Percentiles rank a stretch among this genome's conserved stretches.
Evolutionary conservation across 2,113 vertebrate species (phyloP).

Genomic region (Heteronetta atricapilla): DNA sequence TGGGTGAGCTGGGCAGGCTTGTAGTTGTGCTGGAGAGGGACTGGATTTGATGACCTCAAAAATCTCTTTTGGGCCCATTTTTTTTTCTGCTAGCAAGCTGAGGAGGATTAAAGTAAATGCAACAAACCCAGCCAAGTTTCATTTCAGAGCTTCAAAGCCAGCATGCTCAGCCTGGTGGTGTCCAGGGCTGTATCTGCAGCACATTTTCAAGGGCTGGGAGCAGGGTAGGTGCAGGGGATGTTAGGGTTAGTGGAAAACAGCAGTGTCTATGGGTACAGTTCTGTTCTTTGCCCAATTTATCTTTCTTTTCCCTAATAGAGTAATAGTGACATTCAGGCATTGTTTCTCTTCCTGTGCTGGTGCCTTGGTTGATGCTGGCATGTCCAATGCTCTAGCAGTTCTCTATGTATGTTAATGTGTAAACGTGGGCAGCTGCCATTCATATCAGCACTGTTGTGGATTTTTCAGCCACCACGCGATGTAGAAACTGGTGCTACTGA

Average conservation of each 20-base stretch:
- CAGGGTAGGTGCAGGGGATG: background rate
- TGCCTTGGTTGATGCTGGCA: background rate
- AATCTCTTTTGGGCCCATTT: background rate
- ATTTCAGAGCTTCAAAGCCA: background rate
- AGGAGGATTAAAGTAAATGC: background rate
- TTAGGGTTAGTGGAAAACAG: background rate
- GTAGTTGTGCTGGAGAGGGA: background rate
- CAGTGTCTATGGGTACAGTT: background rate
- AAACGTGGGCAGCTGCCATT: background rate
- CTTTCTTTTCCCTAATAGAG: background rate
- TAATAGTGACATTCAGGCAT: background rate
- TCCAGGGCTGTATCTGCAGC: background rate
- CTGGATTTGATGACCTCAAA: background rate
- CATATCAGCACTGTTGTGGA: background rate
- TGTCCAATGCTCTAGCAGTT: background rate
- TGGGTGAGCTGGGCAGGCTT: background rate
- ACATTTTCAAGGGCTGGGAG: background rate
- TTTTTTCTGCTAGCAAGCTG: background rate
- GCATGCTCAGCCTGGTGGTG: rapidly evolving
- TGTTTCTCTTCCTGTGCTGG: background rate
- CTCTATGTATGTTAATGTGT: background rate
- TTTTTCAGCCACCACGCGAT: background rate
- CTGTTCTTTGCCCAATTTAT: background rate
- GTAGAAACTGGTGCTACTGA: background rate
- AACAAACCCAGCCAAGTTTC: background rate